phyloP scores from a whole-genome alignment of 2,888 invertebrate genomes.

The Thymelicus acteon region DNA sequence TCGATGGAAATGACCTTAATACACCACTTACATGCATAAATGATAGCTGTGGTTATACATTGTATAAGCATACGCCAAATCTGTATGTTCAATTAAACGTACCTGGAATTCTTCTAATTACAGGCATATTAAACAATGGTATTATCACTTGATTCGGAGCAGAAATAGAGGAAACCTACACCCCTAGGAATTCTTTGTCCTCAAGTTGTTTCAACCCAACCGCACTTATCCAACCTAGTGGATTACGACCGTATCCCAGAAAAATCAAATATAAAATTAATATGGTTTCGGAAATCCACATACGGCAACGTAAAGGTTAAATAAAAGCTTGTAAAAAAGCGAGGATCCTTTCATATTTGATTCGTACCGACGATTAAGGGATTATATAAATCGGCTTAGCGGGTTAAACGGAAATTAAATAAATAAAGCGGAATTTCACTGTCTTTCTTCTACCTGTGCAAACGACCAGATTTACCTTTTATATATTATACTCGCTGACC shows the following conservation, averaged over 20 bases:
- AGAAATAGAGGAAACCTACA: no score
- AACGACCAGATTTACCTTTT: background rate
- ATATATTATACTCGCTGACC: background rate
- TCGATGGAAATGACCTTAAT: constrained; percentile 16
- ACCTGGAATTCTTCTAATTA: no score
- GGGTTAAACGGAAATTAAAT: constrained; percentile 43
- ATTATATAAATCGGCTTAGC: constrained; percentile 44
- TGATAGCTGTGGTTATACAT: background rate
- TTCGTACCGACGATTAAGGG: constrained; percentile 43
- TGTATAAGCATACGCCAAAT: no score
- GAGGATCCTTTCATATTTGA: constrained; percentile 41
- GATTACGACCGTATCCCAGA: no score
- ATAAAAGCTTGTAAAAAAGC: constrained; percentile 9
- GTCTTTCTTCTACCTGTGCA: constrained; percentile 26
- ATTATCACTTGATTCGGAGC: no score
- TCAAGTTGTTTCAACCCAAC: no score
- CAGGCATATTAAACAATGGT: no score
- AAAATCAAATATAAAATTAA: background rate
- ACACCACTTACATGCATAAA: background rate
- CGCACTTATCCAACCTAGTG: no score
- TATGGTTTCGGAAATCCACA: background rate
- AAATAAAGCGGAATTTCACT: constrained; percentile 26
- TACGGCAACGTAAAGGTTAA: background rate
- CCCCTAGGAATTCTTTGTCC: no score
- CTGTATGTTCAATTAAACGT: no score